Percentiles rank a stretch among this genome's conserved stretches.
Evolutionary conservation across 2,113 vertebrate species (phyloP).

Genomic region (Oenanthe oenanthe): DNA sequence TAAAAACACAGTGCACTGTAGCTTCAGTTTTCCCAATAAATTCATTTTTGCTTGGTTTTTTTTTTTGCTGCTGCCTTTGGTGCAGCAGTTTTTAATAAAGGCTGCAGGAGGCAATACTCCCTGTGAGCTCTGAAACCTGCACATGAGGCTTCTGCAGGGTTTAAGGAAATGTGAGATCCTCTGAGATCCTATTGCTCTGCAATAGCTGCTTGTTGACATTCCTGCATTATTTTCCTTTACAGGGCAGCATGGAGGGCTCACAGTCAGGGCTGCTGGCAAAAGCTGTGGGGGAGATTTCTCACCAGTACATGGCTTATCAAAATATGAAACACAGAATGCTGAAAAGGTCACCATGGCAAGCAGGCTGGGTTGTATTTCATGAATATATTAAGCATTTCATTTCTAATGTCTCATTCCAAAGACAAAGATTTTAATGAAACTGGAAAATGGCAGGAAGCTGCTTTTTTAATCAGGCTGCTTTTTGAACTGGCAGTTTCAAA

Average conservation of each 20-base stretch:
- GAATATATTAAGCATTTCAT: slow-evolving; percentile 39
- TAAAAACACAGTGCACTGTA: neutral
- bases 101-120: neutral
- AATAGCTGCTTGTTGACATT: neutral
- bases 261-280: neutral
- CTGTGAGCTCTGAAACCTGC: neutral
- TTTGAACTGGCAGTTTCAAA: neutral
- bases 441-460: neutral
- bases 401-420: slow-evolving; percentile 22
- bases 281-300: slow-evolving; percentile 6
- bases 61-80: neutral
- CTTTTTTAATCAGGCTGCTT: neutral
- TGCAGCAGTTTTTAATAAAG: neutral
- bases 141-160: neutral
- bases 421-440: slow-evolving; percentile 49
- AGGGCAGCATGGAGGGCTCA: neutral
- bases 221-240: neutral
- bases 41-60: neutral
- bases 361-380: slow-evolving; percentile 22
- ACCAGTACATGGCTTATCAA: slow-evolving; percentile 25
- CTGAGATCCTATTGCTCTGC: neutral
- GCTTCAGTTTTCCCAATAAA: neutral
- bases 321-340: slow-evolving; percentile 35
- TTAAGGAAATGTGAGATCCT: neutral
- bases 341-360: slow-evolving; percentile 65